Evolutionary conservation across 2,888 invertebrate genomes (phyloP).

Genomic region (Drosophila longiperda): DNA sequence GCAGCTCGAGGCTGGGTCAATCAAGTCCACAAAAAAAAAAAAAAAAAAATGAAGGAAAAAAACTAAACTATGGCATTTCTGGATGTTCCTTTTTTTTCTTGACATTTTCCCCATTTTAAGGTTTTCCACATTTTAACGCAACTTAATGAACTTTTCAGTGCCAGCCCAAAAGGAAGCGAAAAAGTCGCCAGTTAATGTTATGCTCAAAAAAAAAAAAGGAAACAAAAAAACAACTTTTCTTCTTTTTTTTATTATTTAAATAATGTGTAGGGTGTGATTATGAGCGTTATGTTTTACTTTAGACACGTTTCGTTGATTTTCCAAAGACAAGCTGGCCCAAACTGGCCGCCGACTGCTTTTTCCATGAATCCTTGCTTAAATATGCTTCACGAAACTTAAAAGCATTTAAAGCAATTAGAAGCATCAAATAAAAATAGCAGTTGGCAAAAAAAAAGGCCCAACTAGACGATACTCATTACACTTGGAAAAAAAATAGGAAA

Average conservation of each 20-base stretch:
- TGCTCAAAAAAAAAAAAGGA: slow-evolving; percentile 29
- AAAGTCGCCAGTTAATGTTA: slow-evolving; percentile 58
- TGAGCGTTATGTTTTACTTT: slow-evolving; percentile 59
- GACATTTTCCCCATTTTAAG: slow-evolving; percentile 56
- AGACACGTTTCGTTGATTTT: slow-evolving; percentile 53
- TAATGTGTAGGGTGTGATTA: slow-evolving; percentile 44
- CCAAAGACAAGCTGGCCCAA: slow-evolving; percentile 28
- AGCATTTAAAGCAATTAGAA: slow-evolving; percentile 74
- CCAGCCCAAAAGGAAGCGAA: slow-evolving; percentile 50
- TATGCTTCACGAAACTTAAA: slow-evolving; percentile 75
- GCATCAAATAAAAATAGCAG: slow-evolving; percentile 32
- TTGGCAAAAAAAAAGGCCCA: neutral
- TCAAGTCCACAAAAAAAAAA: slow-evolving; percentile 45
- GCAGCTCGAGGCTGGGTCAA: slow-evolving; percentile 38
- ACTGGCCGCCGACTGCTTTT: slow-evolving; percentile 30
- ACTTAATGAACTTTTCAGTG: slow-evolving; percentile 80
- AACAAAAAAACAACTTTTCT: slow-evolving; percentile 60
- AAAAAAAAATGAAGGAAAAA: slow-evolving; percentile 4
- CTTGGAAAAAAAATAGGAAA: neutral
- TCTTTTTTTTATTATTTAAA: slow-evolving; percentile 50
- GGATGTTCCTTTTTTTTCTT: slow-evolving; percentile 24
- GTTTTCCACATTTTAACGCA: slow-evolving; percentile 70
- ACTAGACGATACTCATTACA: slow-evolving; percentile 23
- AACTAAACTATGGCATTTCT: slow-evolving; percentile 31
- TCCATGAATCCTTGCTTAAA: slow-evolving; percentile 67